Conservation (phyloP, 2,888 invertebrate species). For the Pardosa pseudoannulata region DNA sequence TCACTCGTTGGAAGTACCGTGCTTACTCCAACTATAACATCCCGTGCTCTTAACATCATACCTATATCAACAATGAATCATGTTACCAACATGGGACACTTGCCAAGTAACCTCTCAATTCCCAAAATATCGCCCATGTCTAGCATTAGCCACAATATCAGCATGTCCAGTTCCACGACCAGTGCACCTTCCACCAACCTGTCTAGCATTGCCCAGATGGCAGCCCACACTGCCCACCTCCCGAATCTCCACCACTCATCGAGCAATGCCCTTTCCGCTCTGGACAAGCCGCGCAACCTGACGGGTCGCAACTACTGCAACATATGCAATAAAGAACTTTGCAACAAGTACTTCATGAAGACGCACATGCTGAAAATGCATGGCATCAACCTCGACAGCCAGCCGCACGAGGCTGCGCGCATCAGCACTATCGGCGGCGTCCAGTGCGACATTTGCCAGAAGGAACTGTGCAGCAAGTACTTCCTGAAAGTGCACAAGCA, state of each 20-base stretch:
- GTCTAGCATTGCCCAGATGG: constrained; percentile 47
- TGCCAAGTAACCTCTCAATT: constrained; percentile 50
- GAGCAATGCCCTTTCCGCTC: constrained; percentile 19
- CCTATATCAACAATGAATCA: constrained; percentile 40
- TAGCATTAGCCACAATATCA: constrained; percentile 28
- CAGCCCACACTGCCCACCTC: constrained; percentile 39
- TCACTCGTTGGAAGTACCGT: constrained; percentile 30
- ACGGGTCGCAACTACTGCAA: constrained; percentile 88
- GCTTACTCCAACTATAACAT: constrained; percentile 45
- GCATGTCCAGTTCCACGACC: constrained; percentile 21
- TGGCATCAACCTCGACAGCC: constrained; percentile 92
- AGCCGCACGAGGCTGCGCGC: constrained; percentile 81
- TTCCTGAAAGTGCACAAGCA: constrained; percentile 98
- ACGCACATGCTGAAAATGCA: constrained; percentile 99
- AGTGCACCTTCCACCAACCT: constrained; percentile 43
- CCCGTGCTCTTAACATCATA: constrained; percentile 26
- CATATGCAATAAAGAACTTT: constrained; percentile 98
- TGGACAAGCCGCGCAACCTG: constrained; percentile 66
- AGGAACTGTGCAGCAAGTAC: constrained; percentile 98
- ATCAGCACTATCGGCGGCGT: constrained; percentile 89
- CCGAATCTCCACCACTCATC: constrained; percentile 44
- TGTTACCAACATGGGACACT: constrained; percentile 46
- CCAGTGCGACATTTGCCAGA: constrained; percentile 97
- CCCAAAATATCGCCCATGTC: constrained; percentile 47
- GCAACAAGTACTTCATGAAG: constrained; percentile 99